Base-by-base conservation (phyloP, 2,113 vertebrate species). In the Clarias batrachus region DNA sequence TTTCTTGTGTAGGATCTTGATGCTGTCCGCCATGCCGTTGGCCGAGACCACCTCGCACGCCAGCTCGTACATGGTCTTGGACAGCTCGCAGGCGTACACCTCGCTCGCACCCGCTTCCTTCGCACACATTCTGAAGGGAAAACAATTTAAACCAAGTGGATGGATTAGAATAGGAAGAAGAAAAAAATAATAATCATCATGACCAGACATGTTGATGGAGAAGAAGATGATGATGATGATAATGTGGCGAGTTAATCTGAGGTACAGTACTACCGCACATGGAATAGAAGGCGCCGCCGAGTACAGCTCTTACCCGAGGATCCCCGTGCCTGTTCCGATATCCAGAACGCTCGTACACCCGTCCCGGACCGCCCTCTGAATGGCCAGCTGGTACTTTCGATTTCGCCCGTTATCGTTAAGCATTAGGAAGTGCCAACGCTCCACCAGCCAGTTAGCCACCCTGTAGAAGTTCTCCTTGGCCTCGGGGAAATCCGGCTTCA, bases 341-440 rank as follows among this genome's bases (percentile, higher is more conserved):
- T 99, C 98, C 82, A 99, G 94, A 88, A 99, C 97, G 41, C 96
- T 96, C 87, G 13, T 95, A 91, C 95, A 97, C 14, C 98, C 98
- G 0, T 91, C 93, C 79, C 0, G 60, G 56, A 99, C 95, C 0
- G 97, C 97, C 1, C 93, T 97, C 91, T 97, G 95, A 62, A 99
- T 97, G 54, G 98, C 98, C 87, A 95, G 94, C 25, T 97, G 95
- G 91, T 99, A 99, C 82, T 96, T 93, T n/a, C 89, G 91, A 90
- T 99, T 99, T 90, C 97, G 96, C 76, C 91, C 94, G n/a, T 87
- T 93, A 90, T 99, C 98, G 0, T 99, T 99, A 81, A 99, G 97
- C 98, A 99, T 99, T 37, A 98, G 92, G 93, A 98, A 99, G 89
- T 99, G 98, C 98, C 98, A 99, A 79, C 98, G 97, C 86, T 99